These are phyloP conservation scores for Herpailurus yagouaroundi DNA, from an alignment of 2,113 vertebrate species.

Conservation along the genomic window DNA sequence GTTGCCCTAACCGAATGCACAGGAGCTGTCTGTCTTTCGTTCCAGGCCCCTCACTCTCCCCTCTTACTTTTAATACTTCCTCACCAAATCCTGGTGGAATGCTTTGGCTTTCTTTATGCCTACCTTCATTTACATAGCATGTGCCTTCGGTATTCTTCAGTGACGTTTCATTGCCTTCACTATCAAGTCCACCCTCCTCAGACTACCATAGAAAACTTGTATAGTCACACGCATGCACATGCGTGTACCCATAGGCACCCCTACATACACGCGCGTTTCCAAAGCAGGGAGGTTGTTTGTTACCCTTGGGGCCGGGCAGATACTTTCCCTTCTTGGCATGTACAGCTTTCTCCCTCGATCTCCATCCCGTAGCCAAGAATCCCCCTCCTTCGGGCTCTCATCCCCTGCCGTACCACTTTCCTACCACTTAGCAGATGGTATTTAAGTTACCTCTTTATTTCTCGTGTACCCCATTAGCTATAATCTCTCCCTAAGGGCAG, in stretches of 20 bases:
- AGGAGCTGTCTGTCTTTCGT: neutral
- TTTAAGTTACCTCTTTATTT: conserved; percentile 40
- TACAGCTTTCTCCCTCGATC: neutral
- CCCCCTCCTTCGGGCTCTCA: neutral
- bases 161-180: neutral
- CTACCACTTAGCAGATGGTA: neutral
- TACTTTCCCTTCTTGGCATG: neutral
- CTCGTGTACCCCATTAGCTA: neutral
- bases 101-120: neutral
- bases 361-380: neutral
- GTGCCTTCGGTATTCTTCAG: neutral
- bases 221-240: neutral
- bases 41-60: neutral
- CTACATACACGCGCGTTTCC: neutral
- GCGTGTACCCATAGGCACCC: fast-evolving
- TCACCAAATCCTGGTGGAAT: neutral
- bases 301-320: neutral
- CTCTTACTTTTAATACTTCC: neutral
- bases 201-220: neutral
- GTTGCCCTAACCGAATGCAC: neutral
- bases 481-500: neutral
- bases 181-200: neutral
- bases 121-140: neutral
- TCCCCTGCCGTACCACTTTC: neutral
- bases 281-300: neutral